phyloP scores from a whole-genome alignment of 2,113 vertebrate genomes.

The Eclectus roratus region DNA sequence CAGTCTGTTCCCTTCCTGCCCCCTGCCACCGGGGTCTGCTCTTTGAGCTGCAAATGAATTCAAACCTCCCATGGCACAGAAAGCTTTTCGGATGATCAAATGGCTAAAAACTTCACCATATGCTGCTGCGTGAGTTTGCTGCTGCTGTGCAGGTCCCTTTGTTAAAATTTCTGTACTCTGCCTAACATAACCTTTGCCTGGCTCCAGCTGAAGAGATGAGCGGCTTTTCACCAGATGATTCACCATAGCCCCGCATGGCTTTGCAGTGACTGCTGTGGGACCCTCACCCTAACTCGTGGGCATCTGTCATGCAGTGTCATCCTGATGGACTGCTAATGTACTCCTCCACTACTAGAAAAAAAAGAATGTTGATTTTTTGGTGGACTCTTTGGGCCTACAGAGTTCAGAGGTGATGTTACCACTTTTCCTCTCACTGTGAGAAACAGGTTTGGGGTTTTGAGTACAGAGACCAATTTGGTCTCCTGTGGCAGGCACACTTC shows the following conservation, averaged over 20 bases:
- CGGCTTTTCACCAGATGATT: fast-evolving
- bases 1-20: fast-evolving
- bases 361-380: background rate
- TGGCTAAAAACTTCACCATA: background rate
- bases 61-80: background rate
- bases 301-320: background rate
- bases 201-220: background rate
- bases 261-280: background rate
- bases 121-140: background rate
- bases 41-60: background rate
- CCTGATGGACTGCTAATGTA: background rate
- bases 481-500: background rate
- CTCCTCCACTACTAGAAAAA: background rate
- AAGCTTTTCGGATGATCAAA: background rate
- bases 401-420: background rate
- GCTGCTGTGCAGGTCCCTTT: fast-evolving
- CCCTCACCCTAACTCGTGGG: fast-evolving
- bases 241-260: background rate
- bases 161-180: background rate
- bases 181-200: background rate
- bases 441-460: background rate
- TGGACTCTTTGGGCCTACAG: background rate
- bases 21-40: background rate
- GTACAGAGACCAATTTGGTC: background rate
- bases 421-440: background rate